Conservation (phyloP, 2,888 invertebrate species). For the Dascillus cervinus region DNA sequence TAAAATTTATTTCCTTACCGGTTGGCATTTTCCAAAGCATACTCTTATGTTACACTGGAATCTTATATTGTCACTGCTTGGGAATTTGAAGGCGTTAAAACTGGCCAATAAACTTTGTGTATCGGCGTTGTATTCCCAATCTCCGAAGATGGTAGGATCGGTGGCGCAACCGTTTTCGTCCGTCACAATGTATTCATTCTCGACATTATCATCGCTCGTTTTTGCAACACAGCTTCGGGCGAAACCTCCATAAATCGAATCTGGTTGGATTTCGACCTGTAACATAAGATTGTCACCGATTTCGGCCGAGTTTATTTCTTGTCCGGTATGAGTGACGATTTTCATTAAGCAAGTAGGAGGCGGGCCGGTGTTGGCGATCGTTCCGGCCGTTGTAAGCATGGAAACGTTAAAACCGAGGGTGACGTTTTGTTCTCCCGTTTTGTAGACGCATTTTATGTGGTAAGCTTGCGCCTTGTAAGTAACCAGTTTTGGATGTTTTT, state of each 20-base stretch:
- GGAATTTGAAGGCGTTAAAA: conserved; percentile 93
- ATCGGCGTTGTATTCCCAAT: conserved; percentile 85
- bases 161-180: conserved; percentile 92
- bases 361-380: conserved; percentile 90
- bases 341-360: conserved; percentile 89
- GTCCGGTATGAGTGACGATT: conserved; percentile 79
- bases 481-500: conserved; percentile 91
- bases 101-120: conserved; percentile 78
- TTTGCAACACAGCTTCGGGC: conserved; percentile 90
- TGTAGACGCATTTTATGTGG: conserved; percentile 92
- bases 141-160: conserved; percentile 86
- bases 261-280: conserved; percentile 39
- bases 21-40: conserved; percentile 92
- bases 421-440: conserved; percentile 88
- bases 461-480: conserved; percentile 94
- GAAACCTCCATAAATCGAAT: conserved; percentile 84
- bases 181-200: conserved; percentile 87
- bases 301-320: conserved; percentile 84
- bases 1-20: conserved; percentile 51
- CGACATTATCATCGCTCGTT: conserved; percentile 79
- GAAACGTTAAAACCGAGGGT: conserved; percentile 91
- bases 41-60: conserved; percentile 95
- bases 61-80: conserved; percentile 85
- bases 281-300: conserved; percentile 53
- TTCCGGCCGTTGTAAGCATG: conserved; percentile 91